Evolutionary conservation across 2,888 invertebrate genomes (phyloP).

Genomic region (Tachystola acroxantha): DNA sequence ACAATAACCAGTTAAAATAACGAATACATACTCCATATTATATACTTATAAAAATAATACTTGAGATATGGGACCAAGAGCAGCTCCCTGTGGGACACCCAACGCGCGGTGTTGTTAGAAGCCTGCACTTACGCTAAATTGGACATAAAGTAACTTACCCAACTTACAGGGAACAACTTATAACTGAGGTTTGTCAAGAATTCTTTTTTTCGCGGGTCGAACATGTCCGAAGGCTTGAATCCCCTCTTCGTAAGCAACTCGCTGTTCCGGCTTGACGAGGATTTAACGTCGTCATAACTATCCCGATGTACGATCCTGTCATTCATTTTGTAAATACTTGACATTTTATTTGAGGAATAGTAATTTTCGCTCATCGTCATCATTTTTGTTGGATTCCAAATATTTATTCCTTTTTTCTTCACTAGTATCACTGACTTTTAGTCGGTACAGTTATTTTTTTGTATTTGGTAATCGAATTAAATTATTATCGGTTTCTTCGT

Average conservation of each 20-base stretch:
- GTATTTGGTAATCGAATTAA: not conserved
- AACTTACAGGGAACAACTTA: conserved; percentile 88
- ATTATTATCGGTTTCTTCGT: not conserved
- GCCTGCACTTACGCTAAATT: conserved; percentile 35
- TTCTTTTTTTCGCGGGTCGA: conserved; percentile 88
- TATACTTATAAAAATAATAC: conserved; percentile 12
- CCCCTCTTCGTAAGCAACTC: conserved; percentile 85
- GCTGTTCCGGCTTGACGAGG: conserved; percentile 73
- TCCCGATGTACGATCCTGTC: conserved; percentile 66
- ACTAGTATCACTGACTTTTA: conserved; percentile 11
- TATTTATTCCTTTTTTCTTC: conserved; percentile 18
- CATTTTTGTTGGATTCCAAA: conserved; percentile 43
- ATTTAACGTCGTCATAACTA: conserved; percentile 68
- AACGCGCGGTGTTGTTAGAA: conserved; percentile 44
- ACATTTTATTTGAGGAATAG: conserved; percentile 72
- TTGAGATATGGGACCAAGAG: conserved; percentile 22
- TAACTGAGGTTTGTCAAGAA: conserved; percentile 89
- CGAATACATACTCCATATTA: conserved; percentile 24
- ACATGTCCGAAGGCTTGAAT: conserved; percentile 91
- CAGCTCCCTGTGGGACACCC: conserved; percentile 41
- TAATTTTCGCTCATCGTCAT: conserved; percentile 76
- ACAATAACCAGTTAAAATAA: conserved; percentile 14
- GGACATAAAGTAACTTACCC: conserved; percentile 80
- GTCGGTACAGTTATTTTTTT: conserved; percentile 6
- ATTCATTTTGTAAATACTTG: conserved; percentile 69